Evolutionary conservation across 2,888 invertebrate species (phyloP), one percentile per base, ranked within the genome.

Genomic region (Spodoptera exigua): DNA sequence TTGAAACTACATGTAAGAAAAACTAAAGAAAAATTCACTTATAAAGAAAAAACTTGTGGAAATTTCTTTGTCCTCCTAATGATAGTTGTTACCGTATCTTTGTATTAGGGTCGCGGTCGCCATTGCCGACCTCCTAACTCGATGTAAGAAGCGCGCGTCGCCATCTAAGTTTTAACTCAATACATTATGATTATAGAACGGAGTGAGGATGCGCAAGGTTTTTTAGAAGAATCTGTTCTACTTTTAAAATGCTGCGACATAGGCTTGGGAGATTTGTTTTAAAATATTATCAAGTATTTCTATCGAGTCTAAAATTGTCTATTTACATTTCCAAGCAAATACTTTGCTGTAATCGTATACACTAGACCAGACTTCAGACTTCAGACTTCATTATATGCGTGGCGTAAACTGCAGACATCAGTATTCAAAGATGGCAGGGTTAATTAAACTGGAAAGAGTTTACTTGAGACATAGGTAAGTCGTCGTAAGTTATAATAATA

Each of bases 31-130:
- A 27, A 71, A 68, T 59, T 49, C 18, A 59, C 47, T 61, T 62
- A 56, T 51, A 68, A 49, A 62, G 62, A 27, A 60, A 65, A 64
- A 74, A 63, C 52, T 78, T 52, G 39, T 7, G n/a, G 37, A 69
- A 60, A 73, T 64, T 43, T 47, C 55, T 56, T 11, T 57, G 65
- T 54, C 64, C 62, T 57, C 73, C 66, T 84, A 87, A 87, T 85
- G 84, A 80, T 78, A 84, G 79, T 84, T 82, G 61, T 79, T 74
- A 74, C 67, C 81, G 81, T 87, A 84, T 79, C 74, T 86, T 77
- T 80, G 75, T 75, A 79, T 87, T 87, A 49, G 54, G 18, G 55
- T 3, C 16, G 55, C 36, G 52, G 53, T 39, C 49, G 63, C 74
- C 72, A 72, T 81, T 51, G 54, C 58, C 73, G 79, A 77, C 75